A percentile compares a stretch with the other conserved stretches of the same genome.
Evolutionary conservation across 2,797 vertebrate species (phyloP).

Genomic region (Kryptopterus vitreolus): DNA sequence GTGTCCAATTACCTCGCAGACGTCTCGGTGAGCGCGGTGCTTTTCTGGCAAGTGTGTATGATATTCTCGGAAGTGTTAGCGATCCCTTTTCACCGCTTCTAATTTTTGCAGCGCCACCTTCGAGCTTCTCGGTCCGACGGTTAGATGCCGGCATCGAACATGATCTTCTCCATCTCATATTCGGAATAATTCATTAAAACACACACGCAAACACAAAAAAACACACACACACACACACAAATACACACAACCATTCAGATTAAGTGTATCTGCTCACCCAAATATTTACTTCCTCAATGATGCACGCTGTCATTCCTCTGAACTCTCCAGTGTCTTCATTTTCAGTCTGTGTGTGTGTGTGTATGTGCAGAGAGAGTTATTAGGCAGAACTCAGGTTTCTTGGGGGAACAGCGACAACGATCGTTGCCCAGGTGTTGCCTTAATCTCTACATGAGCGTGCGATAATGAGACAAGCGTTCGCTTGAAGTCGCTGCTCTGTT

Average conservation of each 20-base stretch:
- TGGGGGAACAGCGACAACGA: constrained; percentile 12
- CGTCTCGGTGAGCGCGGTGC: not conserved
- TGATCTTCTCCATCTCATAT: constrained; percentile 22
- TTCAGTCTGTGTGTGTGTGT: not conserved
- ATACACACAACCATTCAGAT: not conserved
- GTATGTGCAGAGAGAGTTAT: constrained; percentile 9
- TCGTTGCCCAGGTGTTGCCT: constrained; percentile 24
- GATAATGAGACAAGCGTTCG: constrained; percentile 43
- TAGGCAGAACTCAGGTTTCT: constrained; percentile 14
- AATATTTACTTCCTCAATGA: constrained; percentile 33
- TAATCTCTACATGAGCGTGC: constrained; percentile 47
- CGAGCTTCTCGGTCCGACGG: constrained; percentile 9
- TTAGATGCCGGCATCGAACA: constrained; percentile 5
- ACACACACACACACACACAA: not conserved
- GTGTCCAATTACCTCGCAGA: constrained; percentile 19
- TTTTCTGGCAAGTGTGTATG: constrained; percentile 16
- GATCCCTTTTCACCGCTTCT: constrained; percentile 30
- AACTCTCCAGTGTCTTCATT: not conserved
- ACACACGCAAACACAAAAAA: not conserved
- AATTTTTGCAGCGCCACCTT: constrained; percentile 12
- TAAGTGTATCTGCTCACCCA: constrained; percentile 8
- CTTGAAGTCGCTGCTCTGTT: constrained; percentile 22
- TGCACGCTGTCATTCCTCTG: constrained; percentile 12
- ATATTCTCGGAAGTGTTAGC: constrained; percentile 36
- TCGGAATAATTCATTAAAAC: not conserved